Conservation (phyloP, 2,888 invertebrate species). For the Caenorhabditis afra region DNA sequence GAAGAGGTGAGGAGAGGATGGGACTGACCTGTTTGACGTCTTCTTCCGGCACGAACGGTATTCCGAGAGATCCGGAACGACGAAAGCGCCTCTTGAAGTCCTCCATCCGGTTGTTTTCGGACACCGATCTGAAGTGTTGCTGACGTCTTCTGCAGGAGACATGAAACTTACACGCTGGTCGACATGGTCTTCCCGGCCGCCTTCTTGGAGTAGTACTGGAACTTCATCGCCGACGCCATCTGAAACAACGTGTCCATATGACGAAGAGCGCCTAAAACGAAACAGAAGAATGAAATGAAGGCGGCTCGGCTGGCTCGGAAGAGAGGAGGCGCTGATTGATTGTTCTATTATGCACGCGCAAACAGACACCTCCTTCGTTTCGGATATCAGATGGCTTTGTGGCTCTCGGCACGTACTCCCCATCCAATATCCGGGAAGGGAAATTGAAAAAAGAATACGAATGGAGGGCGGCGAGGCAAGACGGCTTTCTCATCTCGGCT, state of each 20-base stretch:
- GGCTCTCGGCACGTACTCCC: conserved; percentile 49
- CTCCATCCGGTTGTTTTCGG: conserved; percentile 67
- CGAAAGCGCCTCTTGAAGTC: conserved; percentile 80
- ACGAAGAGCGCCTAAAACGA: conserved; percentile 27
- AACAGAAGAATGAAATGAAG: not conserved
- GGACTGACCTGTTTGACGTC: conserved; percentile 68
- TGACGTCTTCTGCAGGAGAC: not conserved
- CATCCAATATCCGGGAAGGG: conserved; percentile 37
- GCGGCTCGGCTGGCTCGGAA: not conserved
- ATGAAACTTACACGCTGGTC: conserved; percentile 61
- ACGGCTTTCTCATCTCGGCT: conserved; percentile 27
- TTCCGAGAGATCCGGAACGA: conserved; percentile 79
- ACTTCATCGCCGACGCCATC: conserved; percentile 79
- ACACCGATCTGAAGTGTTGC: conserved; percentile 40
- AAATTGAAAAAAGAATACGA: conserved; percentile 9
- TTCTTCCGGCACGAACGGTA: conserved; percentile 80
- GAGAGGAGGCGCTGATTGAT: conserved; percentile 34
- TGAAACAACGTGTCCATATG: conserved; percentile 56
- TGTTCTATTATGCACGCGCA: conserved; percentile 45
- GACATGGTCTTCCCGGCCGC: conserved; percentile 68
- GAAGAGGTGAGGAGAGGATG: not conserved
- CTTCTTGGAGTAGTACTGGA: conserved; percentile 76
- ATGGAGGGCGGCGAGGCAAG: conserved; percentile 20
- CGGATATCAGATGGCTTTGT: conserved; percentile 47
- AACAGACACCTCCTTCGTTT: conserved; percentile 49